Percentiles rank a stretch among this genome's conserved stretches.
These are phyloP conservation scores for Rhimphoctona megacephalus DNA, from an alignment of 2,888 invertebrate species.

Conservation along the genomic window DNA sequence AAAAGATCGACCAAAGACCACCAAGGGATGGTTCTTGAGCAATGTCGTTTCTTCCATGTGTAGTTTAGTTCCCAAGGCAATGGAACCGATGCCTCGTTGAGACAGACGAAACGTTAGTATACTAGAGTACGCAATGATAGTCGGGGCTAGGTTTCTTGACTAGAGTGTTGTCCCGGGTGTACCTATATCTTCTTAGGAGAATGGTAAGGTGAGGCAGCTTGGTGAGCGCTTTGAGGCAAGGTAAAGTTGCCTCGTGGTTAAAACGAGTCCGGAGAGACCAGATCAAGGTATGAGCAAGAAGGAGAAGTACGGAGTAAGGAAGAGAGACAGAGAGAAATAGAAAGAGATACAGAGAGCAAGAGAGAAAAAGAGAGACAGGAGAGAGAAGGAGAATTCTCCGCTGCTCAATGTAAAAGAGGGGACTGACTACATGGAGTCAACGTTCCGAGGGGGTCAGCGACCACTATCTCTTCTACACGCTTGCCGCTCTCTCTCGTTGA, in stretches of 20 bases:
- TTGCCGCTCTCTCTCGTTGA: conserved; percentile 69
- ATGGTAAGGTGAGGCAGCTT: conserved; percentile 60
- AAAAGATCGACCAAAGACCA: not conserved
- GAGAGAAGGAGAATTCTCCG: conserved; percentile 51
- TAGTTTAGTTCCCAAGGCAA: conserved; percentile 15
- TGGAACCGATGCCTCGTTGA: conserved; percentile 8
- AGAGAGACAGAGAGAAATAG: conserved; percentile 11
- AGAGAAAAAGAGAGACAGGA: conserved; percentile 8
- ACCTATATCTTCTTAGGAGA: conserved; percentile 55
- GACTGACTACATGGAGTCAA: conserved; percentile 84
- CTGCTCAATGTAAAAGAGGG: conserved; percentile 76
- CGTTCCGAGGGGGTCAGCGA: conserved; percentile 85
- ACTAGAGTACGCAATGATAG: conserved; percentile 7
- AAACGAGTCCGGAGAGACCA: conserved; percentile 58
- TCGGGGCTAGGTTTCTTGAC: conserved; percentile 43
- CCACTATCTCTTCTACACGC: conserved; percentile 80
- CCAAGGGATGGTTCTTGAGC: not conserved
- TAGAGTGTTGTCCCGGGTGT: conserved; percentile 52
- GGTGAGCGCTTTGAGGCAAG: conserved; percentile 59
- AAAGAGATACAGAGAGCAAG: conserved; percentile 29
- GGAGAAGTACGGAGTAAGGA: conserved; percentile 30
- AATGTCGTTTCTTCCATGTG: not conserved
- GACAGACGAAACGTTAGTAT: conserved; percentile 7
- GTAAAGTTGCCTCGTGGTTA: conserved; percentile 60
- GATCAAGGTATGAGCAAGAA: conserved; percentile 53